Evolutionary conservation across 2,113 vertebrate genomes (phyloP), one percentile per base, ranked within the genome.

Genomic region (Myxocyprinus asiaticus): DNA sequence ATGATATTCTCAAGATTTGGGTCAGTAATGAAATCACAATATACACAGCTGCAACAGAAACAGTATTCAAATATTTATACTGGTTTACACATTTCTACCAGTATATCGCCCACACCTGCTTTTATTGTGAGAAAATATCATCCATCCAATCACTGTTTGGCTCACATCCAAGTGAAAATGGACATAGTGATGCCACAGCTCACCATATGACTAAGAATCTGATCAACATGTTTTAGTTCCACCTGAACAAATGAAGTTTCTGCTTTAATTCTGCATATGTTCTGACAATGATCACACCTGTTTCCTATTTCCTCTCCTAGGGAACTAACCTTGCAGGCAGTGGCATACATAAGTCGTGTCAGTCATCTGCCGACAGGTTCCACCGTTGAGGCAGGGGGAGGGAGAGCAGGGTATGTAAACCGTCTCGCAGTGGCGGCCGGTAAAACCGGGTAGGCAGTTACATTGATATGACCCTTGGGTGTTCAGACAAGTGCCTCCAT

Each of bases 341-440:
- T 95, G 95, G 89, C 96, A 98, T 14, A 92, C 94, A 80, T 96
- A 98, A 86, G 85, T 91, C 77, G 90, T 94, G 79, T 97, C 97
- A 0, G 92, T 90, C 2, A 87, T 96, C 10, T 89, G 94, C 42
- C 95, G 93, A 82, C 97, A 98, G 78, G 96, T 98, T 68, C 97
- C 97, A 72, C 95, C 96, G 0, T 97, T 97, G 55, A 93, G 88
- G 72, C 96, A 98, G 0, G 96, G 96, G 0, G 96, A 97, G 0
- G 96, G 96, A 0, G 92, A 91, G 59, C 97, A 98, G 0, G 96
- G 95, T 79, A 95, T 80, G 0, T 96, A 97, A 0, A 82, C 65
- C 3, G 91, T 96, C 81, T 97, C 95, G 4, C 97, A 98, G 75
- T 90, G 91, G 15, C 86, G 90, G 4, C 97, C 97, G 0, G 95